These are phyloP conservation scores for Cottus gobio DNA, from an alignment of 2,113 vertebrate species.

Conservation along the genomic window DNA sequence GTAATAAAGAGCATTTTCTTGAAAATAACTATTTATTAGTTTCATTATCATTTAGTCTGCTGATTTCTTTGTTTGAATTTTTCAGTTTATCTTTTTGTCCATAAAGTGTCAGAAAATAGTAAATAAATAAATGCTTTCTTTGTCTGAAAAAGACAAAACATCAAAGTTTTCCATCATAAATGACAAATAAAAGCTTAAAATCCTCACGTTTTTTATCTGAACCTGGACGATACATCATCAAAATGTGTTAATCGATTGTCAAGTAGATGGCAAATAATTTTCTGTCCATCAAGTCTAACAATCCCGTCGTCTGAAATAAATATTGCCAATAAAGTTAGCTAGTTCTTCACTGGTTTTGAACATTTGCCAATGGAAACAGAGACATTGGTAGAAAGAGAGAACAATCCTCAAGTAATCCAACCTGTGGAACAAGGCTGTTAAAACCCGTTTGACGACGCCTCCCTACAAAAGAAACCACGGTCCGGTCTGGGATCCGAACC, in stretches of 20 bases:
- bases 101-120: background rate
- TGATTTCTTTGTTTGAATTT: background rate
- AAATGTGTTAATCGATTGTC: background rate
- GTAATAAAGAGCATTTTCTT: too few relatives aligned
- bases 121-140: background rate
- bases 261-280: background rate
- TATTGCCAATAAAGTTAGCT: background rate
- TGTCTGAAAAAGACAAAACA: background rate
- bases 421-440: background rate
- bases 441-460: background rate
- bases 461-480: slow-evolving; percentile 1
- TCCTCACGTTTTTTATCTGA: background rate
- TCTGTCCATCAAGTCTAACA: background rate
- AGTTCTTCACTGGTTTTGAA: background rate
- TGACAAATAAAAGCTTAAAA: background rate
- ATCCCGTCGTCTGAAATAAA: background rate
- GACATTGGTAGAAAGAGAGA: background rate
- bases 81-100: background rate
- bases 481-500: slow-evolving; percentile 32
- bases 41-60: background rate
- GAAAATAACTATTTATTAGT: background rate
- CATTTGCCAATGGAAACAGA: background rate
- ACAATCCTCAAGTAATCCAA: background rate
- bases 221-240: background rate
- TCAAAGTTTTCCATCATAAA: background rate